These are phyloP conservation scores for Cyanoramphus novaezelandiae DNA, from an alignment of 2,113 vertebrate species.

Conservation along the genomic window DNA sequence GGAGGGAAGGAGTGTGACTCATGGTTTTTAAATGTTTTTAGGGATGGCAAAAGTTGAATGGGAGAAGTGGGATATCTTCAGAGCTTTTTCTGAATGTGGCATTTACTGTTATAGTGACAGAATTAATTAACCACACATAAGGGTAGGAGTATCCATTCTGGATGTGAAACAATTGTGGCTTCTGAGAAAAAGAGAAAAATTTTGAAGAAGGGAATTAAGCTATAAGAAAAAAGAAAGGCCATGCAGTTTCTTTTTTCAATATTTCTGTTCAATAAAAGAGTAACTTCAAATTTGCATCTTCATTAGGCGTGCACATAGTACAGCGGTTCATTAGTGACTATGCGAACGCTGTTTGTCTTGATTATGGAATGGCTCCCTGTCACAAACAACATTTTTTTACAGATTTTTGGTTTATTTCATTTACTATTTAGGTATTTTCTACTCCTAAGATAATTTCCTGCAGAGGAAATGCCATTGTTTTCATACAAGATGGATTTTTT, in stretches of 20 bases:
- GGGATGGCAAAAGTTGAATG: not conserved
- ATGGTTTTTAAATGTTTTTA: not conserved
- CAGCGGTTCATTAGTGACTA: not conserved
- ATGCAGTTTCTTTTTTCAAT: not conserved
- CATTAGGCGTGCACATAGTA: not conserved
- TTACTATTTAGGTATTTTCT: conserved; percentile 3
- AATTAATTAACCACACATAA: not conserved
- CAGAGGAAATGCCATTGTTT: not conserved
- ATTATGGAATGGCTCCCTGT: not conserved
- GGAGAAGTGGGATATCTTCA: not conserved
- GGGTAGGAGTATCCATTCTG: not conserved
- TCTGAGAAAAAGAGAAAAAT: not conserved
- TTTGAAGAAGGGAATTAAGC: not conserved
- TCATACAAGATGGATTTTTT: conserved; percentile 11
- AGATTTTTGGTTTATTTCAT: not conserved
- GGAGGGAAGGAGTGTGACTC: not conserved
- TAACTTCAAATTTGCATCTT: not conserved
- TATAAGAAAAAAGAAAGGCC: not conserved
- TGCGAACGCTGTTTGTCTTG: not conserved
- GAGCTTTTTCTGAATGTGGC: not conserved
- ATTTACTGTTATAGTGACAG: not conserved
- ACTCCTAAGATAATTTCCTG: conserved; percentile 9
- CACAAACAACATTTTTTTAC: conserved; percentile 5
- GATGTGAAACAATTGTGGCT: not conserved
- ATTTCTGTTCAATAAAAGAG: not conserved